phyloP scores from a whole-genome alignment of 2,113 vertebrate species.

The Apus apus region DNA sequence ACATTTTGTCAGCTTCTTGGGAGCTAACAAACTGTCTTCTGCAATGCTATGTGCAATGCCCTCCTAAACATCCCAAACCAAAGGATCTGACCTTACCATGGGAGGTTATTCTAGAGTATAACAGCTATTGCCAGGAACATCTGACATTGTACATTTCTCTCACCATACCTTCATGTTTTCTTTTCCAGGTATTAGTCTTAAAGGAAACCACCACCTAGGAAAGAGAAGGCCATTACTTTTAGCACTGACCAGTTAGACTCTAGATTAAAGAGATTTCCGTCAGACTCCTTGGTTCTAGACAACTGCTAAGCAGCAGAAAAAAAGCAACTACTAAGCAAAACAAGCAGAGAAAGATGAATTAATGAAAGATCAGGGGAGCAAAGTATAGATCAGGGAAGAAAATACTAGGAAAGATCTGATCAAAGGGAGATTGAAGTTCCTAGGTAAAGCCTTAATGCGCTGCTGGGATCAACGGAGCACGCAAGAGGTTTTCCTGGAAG shows the following conservation, averaged over 20 bases:
- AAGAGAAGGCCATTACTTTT: background rate
- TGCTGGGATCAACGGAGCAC: background rate
- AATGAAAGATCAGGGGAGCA: background rate
- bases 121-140: background rate
- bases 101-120: background rate
- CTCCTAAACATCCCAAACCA: background rate
- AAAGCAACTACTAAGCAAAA: background rate
- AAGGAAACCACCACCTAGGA: background rate
- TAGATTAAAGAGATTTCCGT: background rate
- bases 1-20: background rate
- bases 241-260: background rate
- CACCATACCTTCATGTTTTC: background rate
- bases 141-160: background rate
- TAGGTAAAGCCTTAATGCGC: background rate
- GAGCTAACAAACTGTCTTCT: background rate
- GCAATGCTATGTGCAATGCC: background rate
- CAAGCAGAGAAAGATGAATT: background rate
- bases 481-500: background rate
- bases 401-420: background rate
- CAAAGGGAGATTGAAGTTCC: background rate
- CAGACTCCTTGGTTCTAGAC: background rate
- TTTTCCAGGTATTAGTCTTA: background rate
- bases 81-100: background rate
- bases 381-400: background rate
- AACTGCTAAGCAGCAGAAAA: background rate